Percentiles rank a stretch among this genome's conserved stretches.
Conservation (phyloP, 1,140 invertebrate genomes). For the Pemphigus obesinymphae region DNA sequence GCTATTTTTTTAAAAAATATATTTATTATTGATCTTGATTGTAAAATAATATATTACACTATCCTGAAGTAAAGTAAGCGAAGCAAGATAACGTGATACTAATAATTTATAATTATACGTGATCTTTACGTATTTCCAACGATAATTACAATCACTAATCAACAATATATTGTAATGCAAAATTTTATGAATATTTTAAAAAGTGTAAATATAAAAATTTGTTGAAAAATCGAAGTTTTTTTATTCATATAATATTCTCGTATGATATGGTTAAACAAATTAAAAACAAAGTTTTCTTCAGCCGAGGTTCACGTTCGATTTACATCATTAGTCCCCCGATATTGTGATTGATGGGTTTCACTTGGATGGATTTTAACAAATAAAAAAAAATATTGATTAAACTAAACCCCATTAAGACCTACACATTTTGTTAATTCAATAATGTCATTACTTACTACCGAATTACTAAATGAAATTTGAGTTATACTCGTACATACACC, state of each 20-base stretch:
- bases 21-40: not conserved
- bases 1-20: no score
- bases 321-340: not conserved
- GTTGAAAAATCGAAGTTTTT: not conserved
- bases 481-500: not conserved
- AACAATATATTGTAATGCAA: no score
- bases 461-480: not conserved
- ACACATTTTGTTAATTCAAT: conserved; percentile 1
- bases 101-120: no score
- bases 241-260: not conserved
- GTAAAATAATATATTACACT: not conserved
- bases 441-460: not conserved
- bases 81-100: no score
- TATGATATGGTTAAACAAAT: conserved; percentile 2
- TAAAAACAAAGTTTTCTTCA: conserved; percentile 32
- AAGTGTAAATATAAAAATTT: not conserved
- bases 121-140: no score
- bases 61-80: no score
- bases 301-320: not conserved
- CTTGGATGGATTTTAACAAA: not conserved
- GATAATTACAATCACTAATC: not conserved
- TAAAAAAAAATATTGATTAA: conserved; percentile 9
- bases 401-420: not conserved
- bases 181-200: no score
- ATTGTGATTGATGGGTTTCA: conserved; percentile 24